These are phyloP conservation scores for Nothocercus nigrocapillus DNA, from an alignment of 2,113 vertebrate species.

Conservation along the genomic window DNA sequence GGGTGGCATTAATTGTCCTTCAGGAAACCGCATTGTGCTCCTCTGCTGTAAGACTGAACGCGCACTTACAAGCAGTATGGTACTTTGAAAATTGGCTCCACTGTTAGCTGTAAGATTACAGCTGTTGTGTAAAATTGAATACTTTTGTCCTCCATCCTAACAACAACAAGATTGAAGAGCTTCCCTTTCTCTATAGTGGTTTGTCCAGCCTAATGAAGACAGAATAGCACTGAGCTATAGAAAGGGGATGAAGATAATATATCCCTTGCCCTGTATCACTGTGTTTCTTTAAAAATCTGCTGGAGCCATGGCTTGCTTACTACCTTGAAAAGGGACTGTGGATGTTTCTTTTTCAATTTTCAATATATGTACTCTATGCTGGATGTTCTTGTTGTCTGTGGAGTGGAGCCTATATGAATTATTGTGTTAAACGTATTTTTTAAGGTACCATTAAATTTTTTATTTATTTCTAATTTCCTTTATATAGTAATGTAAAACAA, in stretches of 20 bases:
- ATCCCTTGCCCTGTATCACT: neutral
- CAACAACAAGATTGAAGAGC: neutral
- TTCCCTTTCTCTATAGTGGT: neutral
- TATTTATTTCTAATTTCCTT: neutral
- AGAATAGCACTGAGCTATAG: neutral
- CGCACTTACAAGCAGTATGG: neutral
- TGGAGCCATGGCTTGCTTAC: neutral
- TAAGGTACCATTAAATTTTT: neutral
- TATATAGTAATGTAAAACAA: neutral
- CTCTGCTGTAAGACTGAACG: neutral
- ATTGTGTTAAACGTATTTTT: slow-evolving; percentile 30
- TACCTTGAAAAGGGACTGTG: neutral
- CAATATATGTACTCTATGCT: neutral
- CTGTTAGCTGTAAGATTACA: neutral
- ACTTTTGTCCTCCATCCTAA: rapidly evolving
- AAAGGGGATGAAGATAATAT: neutral
- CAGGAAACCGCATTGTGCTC: neutral
- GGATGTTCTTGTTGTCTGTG: slow-evolving; percentile 6
- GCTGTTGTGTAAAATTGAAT: neutral
- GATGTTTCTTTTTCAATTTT: neutral
- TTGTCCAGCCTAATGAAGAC: neutral
- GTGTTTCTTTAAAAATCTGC: neutral
- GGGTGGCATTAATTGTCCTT: neutral
- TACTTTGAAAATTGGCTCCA: neutral
- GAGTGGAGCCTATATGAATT: neutral